Evolutionary conservation across 2,888 invertebrate genomes (phyloP).

Genomic region (Trichopoda pennipes): DNA sequence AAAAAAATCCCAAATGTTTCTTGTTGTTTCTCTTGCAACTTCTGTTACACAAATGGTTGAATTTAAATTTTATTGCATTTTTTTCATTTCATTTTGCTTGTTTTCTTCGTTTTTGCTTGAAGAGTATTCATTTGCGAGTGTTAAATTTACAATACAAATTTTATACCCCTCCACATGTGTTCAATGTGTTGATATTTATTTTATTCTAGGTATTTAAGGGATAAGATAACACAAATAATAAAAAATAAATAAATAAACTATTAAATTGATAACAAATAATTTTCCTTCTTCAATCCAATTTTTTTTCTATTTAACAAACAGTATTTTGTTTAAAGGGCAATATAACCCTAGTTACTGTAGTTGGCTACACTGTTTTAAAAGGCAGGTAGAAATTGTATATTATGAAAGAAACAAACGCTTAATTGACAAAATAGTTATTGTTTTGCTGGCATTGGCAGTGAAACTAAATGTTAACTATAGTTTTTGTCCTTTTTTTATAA

Average conservation of each 20-base stretch:
- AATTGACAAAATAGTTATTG: not conserved
- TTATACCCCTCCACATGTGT: constrained; percentile 33
- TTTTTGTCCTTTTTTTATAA: too few species aligned
- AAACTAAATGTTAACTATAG: not conserved
- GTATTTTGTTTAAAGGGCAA: not conserved
- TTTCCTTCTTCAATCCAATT: not conserved
- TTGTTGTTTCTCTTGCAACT: constrained; percentile 47
- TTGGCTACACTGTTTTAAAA: not conserved
- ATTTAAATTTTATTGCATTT: constrained; percentile 7
- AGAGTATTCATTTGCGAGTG: not conserved
- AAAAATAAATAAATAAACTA: not conserved
- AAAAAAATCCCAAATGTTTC: constrained; percentile 10
- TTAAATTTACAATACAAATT: constrained; percentile 34
- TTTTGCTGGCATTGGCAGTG: not conserved
- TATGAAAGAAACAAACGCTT: not conserved
- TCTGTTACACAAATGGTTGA: constrained; percentile 33
- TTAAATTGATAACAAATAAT: constrained; percentile 50
- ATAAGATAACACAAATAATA: constrained; percentile 64
- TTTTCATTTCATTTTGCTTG: constrained; percentile 10
- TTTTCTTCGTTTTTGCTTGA: too few species aligned
- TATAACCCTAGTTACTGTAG: not conserved
- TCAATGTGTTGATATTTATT: constrained; percentile 22
- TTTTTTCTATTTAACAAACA: not conserved
- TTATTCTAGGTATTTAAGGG: constrained; percentile 51
- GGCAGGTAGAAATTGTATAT: not conserved